Evolutionary conservation across 2,113 vertebrate genomes (phyloP).

Genomic region (Ictalurus furcatus): DNA sequence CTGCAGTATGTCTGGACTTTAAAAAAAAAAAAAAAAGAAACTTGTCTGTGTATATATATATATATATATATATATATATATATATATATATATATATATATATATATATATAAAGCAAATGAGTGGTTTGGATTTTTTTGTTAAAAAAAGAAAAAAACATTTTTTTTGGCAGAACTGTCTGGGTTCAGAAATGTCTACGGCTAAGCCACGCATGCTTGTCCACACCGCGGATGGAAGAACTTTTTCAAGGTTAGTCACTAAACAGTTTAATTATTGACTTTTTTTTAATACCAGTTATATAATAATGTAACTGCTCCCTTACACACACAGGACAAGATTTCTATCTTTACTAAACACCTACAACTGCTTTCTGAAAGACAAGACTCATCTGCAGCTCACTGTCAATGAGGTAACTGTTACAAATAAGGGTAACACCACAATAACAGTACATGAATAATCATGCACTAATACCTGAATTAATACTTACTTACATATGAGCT

Average conservation of each 20-base stretch:
- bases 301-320: neutral
- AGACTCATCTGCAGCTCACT: conserved; percentile 70
- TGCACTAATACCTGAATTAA: too few relatives aligned
- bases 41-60: neutral
- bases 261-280: neutral
- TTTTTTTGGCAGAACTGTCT: conserved; percentile 47
- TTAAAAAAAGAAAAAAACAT: neutral
- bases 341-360: conserved; percentile 71
- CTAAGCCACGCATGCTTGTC: conserved; percentile 53
- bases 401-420: conserved; percentile 54
- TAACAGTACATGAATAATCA: too few relatives aligned
- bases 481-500: too few relatives aligned
- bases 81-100: neutral
- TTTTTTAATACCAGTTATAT: neutral
- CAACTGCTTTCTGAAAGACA: conserved; percentile 78
- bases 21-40: neutral
- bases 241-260: conserved; percentile 67
- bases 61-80: too few relatives aligned
- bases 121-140: neutral
- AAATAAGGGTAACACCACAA: neutral
- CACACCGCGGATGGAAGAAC: conserved; percentile 65
- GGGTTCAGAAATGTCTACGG: conserved; percentile 65
- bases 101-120: conserved; percentile 9
- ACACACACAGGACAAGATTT: conserved; percentile 68
- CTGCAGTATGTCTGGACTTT: neutral